phyloP scores from a whole-genome alignment of 37 sponge, comb jelly and placozoan species.

The Halisarca cf. caerulea region DNA sequence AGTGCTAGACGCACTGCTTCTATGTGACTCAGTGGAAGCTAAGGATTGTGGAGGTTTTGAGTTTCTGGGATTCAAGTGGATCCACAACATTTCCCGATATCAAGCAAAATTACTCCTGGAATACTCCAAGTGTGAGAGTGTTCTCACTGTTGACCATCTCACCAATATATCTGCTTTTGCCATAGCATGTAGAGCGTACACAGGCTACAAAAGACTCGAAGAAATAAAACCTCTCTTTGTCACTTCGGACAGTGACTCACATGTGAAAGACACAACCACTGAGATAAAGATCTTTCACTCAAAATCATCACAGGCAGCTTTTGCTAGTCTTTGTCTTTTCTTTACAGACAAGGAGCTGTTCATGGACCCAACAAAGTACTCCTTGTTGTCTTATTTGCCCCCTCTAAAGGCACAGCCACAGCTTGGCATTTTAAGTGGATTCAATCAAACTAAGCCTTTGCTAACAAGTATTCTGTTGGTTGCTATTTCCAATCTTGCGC shows the following conservation, averaged over 20 bases:
- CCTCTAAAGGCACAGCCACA: not conserved
- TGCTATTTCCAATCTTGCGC: not conserved
- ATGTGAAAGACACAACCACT: not conserved
- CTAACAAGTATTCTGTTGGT: not conserved
- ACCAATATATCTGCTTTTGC: slow-evolving; percentile 36
- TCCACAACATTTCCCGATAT: slow-evolving; percentile 53
- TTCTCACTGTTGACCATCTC: slow-evolving; percentile 43
- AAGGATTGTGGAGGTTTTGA: slow-evolving; percentile 32
- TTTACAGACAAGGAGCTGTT: slow-evolving; percentile 75
- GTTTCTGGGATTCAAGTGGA: slow-evolving; percentile 65
- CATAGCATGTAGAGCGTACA: slow-evolving; percentile 44
- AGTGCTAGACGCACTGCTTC: not conserved
- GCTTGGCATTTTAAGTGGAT: not conserved
- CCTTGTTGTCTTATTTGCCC: slow-evolving; percentile 32
- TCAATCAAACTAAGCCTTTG: not conserved
- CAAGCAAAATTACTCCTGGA: slow-evolving; percentile 66
- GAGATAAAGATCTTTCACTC: slow-evolving; percentile 13
- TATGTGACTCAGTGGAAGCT: not conserved
- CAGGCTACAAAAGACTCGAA: slow-evolving; percentile 24
- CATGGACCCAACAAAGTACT: slow-evolving; percentile 31
- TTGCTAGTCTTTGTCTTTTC: slow-evolving; percentile 31
- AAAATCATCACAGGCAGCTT: slow-evolving; percentile 20
- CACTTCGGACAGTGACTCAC: not conserved
- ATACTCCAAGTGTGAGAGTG: not conserved
- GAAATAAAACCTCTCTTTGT: not conserved